These are phyloP conservation scores for Metopia argyrocephala DNA, from an alignment of 2,888 invertebrate species.

Conservation along the genomic window DNA sequence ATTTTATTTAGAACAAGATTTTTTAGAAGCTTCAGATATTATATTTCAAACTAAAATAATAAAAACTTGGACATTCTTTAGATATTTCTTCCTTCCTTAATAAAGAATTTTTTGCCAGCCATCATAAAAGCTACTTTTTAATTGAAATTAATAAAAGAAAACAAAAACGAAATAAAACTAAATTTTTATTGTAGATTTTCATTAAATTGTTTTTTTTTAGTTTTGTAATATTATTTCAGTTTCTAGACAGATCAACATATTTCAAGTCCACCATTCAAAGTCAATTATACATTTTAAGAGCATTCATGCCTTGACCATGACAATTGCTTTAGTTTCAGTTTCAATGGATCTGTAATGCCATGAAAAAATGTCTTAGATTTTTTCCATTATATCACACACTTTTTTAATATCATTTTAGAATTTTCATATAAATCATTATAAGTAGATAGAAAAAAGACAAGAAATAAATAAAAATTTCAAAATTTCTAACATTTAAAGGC, in stretches of 20 bases:
- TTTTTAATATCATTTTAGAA: background rate
- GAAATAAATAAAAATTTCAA: conserved; percentile 6
- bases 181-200: background rate
- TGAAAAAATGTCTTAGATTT: conserved; percentile 30
- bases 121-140: background rate
- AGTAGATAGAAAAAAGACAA: too few relatives aligned
- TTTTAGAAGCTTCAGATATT: conserved; percentile 21
- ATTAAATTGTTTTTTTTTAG: conserved; percentile 17
- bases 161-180: background rate
- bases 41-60: conserved; percentile 30
- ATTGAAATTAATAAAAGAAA: too few relatives aligned
- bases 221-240: conserved; percentile 19
- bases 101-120: background rate
- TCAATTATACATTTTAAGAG: background rate
- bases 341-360: background rate
- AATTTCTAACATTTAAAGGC: conserved; percentile 21
- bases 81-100: conserved; percentile 16
- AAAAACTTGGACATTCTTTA: too few relatives aligned
- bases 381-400: conserved; percentile 2
- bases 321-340: conserved; percentile 57
- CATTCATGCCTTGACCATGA: conserved; percentile 58
- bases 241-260: conserved; percentile 15
- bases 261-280: conserved; percentile 21
- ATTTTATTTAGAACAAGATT: background rate
- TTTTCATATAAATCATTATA: background rate